Conservation (phyloP, 2,888 invertebrate genomes). For the Agriopis aurantiaria region DNA sequence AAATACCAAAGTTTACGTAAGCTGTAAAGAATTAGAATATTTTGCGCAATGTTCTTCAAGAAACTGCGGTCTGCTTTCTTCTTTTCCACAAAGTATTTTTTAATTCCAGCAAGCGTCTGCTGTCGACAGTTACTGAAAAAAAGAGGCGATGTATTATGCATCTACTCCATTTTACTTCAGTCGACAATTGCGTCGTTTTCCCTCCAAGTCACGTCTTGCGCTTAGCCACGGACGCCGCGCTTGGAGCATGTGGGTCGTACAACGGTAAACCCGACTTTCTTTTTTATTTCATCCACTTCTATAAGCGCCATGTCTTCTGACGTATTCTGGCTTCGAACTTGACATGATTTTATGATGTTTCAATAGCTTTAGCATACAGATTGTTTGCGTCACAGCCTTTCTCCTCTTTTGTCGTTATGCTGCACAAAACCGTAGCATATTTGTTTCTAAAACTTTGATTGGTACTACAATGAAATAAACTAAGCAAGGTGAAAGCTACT, state of each 20-base stretch:
- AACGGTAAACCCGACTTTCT: slow-evolving; percentile 80
- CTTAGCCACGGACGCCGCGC: slow-evolving; percentile 42
- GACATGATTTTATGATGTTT: slow-evolving; percentile 36
- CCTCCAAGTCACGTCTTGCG: slow-evolving; percentile 64
- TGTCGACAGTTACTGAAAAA: slow-evolving; percentile 48
- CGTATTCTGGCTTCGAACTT: slow-evolving; percentile 41
- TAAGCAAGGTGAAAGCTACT: background rate
- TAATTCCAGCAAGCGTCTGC: background rate
- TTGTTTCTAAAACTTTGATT: background rate
- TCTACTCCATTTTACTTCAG: slow-evolving; percentile 6
- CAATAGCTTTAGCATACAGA: slow-evolving; percentile 17
- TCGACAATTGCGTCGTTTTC: slow-evolving; percentile 58
- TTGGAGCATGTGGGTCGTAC: slow-evolving; percentile 75
- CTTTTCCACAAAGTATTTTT: background rate
- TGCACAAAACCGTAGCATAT: background rate
- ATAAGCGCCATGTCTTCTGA: slow-evolving; percentile 50
- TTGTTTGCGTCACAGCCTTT: slow-evolving; percentile 28
- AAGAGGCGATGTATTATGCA: slow-evolving; percentile 16
- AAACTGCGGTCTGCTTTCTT: slow-evolving; percentile 1
- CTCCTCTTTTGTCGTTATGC: slow-evolving; percentile 15
- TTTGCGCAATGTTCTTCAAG: background rate
- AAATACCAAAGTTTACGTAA: background rate
- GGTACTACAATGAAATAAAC: background rate
- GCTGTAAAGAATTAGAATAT: background rate
- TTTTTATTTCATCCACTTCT: slow-evolving; percentile 71